Percentiles rank a stretch among this genome's conserved stretches.
Conservation (phyloP, 2,113 vertebrate species). For the Solenodon paradoxus region DNA sequence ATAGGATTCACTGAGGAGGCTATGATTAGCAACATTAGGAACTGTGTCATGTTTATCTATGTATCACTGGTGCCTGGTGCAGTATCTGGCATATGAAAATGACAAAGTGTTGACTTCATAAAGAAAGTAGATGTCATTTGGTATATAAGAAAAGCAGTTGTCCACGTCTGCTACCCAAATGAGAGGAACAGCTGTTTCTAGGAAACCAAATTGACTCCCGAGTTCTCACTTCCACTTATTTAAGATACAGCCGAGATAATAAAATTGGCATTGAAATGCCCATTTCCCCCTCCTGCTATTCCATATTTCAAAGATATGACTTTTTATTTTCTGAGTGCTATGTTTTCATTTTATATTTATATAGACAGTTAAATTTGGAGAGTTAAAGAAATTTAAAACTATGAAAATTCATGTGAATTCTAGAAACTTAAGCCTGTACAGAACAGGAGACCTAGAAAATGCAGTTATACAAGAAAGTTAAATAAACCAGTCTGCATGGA, state of each 20-base stretch:
- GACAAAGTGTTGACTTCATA: background rate
- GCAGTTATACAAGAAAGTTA: background rate
- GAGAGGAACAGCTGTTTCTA: conserved; percentile 36
- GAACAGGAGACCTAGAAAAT: background rate
- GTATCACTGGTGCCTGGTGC: background rate
- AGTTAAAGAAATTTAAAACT: conserved; percentile 38
- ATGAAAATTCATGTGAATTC: conserved; percentile 37
- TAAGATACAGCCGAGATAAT: background rate
- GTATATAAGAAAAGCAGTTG: background rate
- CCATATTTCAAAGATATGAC: background rate
- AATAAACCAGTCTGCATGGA: conserved; percentile 2
- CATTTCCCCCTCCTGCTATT: background rate
- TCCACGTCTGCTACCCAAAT: background rate
- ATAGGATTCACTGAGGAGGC: background rate
- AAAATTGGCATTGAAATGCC: background rate
- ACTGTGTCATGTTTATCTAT: background rate
- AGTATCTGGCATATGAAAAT: background rate
- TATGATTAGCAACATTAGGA: background rate
- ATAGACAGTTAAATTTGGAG: background rate
- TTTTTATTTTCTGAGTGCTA: background rate
- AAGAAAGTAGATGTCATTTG: background rate
- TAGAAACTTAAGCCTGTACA: background rate
- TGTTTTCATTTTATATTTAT: conserved; percentile 32
- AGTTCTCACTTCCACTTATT: background rate
- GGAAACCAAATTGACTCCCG: background rate